These are phyloP conservation scores for Cantharis rustica DNA, from an alignment of 2,888 invertebrate genomes.

Conservation along the genomic window DNA sequence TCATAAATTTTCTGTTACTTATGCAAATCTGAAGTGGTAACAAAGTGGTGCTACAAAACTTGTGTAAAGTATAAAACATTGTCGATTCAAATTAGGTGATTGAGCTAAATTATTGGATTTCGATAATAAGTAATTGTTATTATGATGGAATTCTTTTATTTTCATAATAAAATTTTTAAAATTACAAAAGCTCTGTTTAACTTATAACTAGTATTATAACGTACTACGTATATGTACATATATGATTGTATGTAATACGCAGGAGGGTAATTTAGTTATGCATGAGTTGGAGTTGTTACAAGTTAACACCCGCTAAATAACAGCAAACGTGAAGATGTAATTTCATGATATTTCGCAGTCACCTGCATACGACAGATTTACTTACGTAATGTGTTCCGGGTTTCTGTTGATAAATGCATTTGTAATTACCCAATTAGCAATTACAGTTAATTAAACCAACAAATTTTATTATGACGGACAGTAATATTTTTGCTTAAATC, in stretches of 20 bases:
- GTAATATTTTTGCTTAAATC: not conserved
- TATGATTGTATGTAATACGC: not conserved
- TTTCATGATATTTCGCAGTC: constrained; percentile 23
- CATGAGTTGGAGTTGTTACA: constrained; percentile 14
- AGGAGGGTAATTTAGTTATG: constrained; percentile 12
- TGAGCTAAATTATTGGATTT: not conserved
- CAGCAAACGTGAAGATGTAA: constrained; percentile 18
- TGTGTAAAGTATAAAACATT: not conserved
- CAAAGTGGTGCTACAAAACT: not conserved
- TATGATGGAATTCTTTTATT: not conserved
- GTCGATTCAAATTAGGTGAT: not conserved
- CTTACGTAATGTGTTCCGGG: constrained; percentile 9
- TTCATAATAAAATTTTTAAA: not conserved
- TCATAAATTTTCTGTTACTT: not conserved
- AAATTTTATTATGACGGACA: not conserved
- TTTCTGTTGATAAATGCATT: constrained; percentile 17
- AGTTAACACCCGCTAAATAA: constrained; percentile 13
- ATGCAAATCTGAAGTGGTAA: not conserved
- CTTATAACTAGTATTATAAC: too few species aligned
- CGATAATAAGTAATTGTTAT: not conserved
- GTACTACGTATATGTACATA: not conserved
- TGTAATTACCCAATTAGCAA: constrained; percentile 12
- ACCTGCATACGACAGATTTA: constrained; percentile 20
- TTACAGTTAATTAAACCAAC: constrained; percentile 12
- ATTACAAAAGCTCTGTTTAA: not conserved